A percentile compares a stretch with the other conserved stretches of the same genome.
Conservation (phyloP, 1,140 invertebrate genomes). For the Drosophila ohnishii region DNA sequence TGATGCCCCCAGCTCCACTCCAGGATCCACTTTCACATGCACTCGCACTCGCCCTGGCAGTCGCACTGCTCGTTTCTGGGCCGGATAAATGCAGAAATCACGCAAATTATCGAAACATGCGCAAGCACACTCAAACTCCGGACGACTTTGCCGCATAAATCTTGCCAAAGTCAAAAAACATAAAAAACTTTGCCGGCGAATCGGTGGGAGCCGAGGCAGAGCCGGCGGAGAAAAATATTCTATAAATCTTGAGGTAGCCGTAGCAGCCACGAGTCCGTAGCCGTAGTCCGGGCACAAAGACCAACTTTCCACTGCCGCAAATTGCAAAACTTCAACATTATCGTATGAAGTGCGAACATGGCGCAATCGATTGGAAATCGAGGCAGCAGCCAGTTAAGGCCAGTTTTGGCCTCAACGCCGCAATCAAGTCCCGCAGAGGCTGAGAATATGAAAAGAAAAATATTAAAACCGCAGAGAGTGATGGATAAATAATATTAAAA, state of each 20-base stretch:
- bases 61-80: slow-evolving; percentile 44
- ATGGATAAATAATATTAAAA: neutral
- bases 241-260: slow-evolving; percentile 72
- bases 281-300: slow-evolving; percentile 51
- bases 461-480: neutral
- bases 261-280: slow-evolving; percentile 2
- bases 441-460: neutral
- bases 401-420: slow-evolving; percentile 20
- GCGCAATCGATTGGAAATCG: slow-evolving; percentile 78
- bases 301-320: slow-evolving; percentile 77
- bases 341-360: slow-evolving; percentile 79
- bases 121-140: slow-evolving; percentile 67
- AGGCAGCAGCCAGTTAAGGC: slow-evolving; percentile 56
- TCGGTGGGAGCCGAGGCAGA: slow-evolving; percentile 1
- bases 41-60: slow-evolving; percentile 26
- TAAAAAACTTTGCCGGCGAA: slow-evolving; percentile 41
- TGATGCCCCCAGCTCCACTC: slow-evolving; percentile 57
- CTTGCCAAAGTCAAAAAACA: slow-evolving; percentile 63
- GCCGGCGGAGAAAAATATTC: slow-evolving; percentile 58
- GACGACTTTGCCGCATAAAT: slow-evolving; percentile 77
- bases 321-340: slow-evolving; percentile 80
- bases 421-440: slow-evolving; percentile 16
- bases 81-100: slow-evolving; percentile 76
- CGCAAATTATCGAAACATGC: slow-evolving; percentile 82
- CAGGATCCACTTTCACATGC: slow-evolving; percentile 41